These are phyloP conservation scores for Micromesistius poutassou DNA, from an alignment of 2,797 vertebrate genomes.

Conservation along the genomic window DNA sequence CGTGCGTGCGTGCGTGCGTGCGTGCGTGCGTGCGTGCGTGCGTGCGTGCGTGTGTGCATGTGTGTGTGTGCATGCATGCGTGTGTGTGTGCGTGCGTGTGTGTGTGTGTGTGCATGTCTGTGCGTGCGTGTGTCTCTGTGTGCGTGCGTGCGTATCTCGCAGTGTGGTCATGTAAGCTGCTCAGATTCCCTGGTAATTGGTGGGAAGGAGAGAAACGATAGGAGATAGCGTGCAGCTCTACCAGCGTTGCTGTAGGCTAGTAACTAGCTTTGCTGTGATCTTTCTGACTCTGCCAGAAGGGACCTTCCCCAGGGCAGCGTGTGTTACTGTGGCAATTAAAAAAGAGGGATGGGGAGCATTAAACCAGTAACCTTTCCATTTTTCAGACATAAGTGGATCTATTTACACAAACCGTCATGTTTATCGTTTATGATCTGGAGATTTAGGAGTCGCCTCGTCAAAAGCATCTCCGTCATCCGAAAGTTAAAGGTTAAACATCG, in stretches of 20 bases:
- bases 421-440: neutral
- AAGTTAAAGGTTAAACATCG: neutral
- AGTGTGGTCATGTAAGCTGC: neutral
- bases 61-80: neutral
- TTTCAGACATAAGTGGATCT: neutral
- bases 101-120: neutral
- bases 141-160: neutral
- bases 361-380: neutral
- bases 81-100: neutral
- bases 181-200: conserved; percentile 3
- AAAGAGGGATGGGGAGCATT: neutral
- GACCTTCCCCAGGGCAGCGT: neutral
- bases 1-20: neutral
- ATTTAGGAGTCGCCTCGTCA: neutral
- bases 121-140: neutral
- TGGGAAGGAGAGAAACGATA: neutral
- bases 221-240: neutral
- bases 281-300: neutral
- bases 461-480: neutral
- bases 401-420: neutral
- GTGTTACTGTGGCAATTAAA: neutral
- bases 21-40: neutral
- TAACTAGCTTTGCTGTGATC: neutral
- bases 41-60: neutral
- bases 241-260: neutral